Conservation (phyloP, 1,140 invertebrate species). For the Lerema accius region DNA sequence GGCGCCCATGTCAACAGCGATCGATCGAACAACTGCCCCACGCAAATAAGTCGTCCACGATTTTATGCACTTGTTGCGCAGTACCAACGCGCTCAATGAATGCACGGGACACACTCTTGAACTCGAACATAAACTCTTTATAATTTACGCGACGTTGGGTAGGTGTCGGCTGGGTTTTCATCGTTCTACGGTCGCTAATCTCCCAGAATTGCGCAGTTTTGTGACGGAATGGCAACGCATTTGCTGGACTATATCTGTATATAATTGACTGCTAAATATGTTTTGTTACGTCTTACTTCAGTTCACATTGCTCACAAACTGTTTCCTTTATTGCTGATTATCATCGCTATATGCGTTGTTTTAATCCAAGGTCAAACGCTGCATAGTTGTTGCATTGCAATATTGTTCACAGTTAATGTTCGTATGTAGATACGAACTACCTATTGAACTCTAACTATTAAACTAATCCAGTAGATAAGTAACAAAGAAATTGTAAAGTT, state of each 20-base stretch:
- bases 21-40: slow-evolving; percentile 66
- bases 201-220: slow-evolving; percentile 52
- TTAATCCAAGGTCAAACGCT: not conserved
- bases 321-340: slow-evolving; percentile 16
- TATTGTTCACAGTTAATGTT: no score
- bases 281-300: slow-evolving; percentile 26
- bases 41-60: slow-evolving; percentile 57
- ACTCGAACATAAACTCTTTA: slow-evolving; percentile 40
- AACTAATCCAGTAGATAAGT: no score
- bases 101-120: slow-evolving; percentile 31
- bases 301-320: slow-evolving; percentile 20
- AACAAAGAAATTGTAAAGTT: no score
- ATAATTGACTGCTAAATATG: slow-evolving; percentile 25
- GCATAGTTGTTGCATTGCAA: not conserved
- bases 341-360: slow-evolving; percentile 1
- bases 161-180: slow-evolving; percentile 53
- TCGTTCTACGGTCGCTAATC: slow-evolving; percentile 37
- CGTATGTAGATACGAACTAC: no score
- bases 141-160: slow-evolving; percentile 55
- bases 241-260: slow-evolving; percentile 35
- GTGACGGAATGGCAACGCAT: slow-evolving; percentile 37
- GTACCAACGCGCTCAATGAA: slow-evolving; percentile 46
- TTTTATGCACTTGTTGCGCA: slow-evolving; percentile 74
- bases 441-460: no score
- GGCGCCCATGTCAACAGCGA: slow-evolving; percentile 72